These are phyloP conservation scores for Cataglyphis cursor DNA, from an alignment of 2,888 invertebrate genomes.

Conservation along the genomic window DNA sequence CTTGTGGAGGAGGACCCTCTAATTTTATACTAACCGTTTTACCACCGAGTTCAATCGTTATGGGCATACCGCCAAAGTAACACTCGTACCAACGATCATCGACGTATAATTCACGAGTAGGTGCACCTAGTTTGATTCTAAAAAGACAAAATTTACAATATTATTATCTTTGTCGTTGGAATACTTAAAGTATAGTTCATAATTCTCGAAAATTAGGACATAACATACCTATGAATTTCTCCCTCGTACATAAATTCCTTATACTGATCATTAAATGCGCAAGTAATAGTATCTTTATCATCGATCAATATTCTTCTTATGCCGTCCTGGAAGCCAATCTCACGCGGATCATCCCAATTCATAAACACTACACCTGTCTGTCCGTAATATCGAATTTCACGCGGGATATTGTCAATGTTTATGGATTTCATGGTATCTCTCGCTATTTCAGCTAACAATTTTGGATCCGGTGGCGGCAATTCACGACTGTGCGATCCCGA, in stretches of 20 bases:
- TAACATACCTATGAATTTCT: constrained; percentile 88
- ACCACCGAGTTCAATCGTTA: constrained; percentile 93
- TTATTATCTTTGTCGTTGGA: neutral
- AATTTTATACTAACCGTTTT: constrained; percentile 93
- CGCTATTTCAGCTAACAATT: constrained; percentile 88
- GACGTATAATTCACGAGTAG: constrained; percentile 96
- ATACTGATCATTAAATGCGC: constrained; percentile 90
- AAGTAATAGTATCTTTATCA: constrained; percentile 91
- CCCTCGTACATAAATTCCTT: constrained; percentile 92
- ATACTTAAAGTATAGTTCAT: neutral
- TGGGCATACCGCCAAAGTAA: constrained; percentile 96
- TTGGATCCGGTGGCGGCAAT: constrained; percentile 86
- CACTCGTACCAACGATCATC: constrained; percentile 96
- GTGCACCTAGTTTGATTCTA: constrained; percentile 95
- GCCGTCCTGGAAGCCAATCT: constrained; percentile 95
- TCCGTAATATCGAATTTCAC: constrained; percentile 95
- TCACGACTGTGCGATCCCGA: constrained; percentile 78
- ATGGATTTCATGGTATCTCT: constrained; percentile 93
- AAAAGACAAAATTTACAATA: constrained; percentile 76
- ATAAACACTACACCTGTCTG: constrained; percentile 94
- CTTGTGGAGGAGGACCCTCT: constrained; percentile 97
- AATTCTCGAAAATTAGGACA: neutral
- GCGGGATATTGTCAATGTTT: constrained; percentile 93
- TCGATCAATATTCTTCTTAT: constrained; percentile 92
- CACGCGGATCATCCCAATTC: constrained; percentile 94